Evolutionary conservation across 1,140 invertebrate genomes (phyloP).

Genomic region (Metopolophium dirhodum): DNA sequence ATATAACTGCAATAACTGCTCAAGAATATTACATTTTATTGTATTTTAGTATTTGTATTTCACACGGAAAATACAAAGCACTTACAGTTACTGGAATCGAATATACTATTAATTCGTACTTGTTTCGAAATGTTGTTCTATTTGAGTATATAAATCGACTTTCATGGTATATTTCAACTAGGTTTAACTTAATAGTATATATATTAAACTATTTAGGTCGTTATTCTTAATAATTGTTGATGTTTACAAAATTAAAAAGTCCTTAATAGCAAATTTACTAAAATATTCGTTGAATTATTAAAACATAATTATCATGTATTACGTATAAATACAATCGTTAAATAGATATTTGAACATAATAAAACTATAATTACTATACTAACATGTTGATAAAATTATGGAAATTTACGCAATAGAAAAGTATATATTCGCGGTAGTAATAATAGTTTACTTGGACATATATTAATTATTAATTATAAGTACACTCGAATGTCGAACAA

Average conservation of each 20-base stretch:
- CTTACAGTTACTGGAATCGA: background rate
- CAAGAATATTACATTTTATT: background rate
- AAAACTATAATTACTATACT: background rate
- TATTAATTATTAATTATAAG: background rate
- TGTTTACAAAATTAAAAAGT: background rate
- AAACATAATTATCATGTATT: conserved; percentile 11
- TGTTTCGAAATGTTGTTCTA: background rate
- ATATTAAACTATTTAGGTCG: background rate
- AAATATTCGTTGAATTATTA: background rate
- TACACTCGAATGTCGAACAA: background rate
- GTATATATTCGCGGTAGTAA: background rate
- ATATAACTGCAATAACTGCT: no score
- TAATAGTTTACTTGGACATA: background rate
- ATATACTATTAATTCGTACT: background rate
- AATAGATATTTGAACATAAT: background rate
- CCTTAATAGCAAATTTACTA: background rate
- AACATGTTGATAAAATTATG: background rate
- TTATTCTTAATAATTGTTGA: background rate
- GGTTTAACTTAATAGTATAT: background rate
- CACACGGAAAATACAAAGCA: background rate
- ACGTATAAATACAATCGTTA: background rate
- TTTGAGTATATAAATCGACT: background rate
- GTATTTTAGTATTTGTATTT: background rate
- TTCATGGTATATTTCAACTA: background rate
- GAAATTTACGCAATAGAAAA: background rate